Conservation (phyloP, 30 jellyfish, hydroid and myxozoan species). For the Pelagia noctiluca region DNA sequence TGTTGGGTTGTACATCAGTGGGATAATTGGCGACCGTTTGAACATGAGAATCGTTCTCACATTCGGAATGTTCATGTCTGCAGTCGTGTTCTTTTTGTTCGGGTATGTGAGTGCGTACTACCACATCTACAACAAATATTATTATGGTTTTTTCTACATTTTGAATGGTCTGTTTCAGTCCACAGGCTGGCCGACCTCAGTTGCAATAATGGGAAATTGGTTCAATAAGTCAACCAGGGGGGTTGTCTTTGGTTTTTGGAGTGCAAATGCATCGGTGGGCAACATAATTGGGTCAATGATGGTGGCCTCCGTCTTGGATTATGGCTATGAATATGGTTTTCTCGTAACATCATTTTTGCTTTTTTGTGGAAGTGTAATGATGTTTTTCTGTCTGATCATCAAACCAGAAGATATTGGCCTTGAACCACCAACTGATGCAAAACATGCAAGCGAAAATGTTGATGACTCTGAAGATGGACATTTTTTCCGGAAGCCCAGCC, state of each 20-base stretch:
- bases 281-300: constrained; percentile 89
- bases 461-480: not conserved
- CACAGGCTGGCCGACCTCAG: constrained; percentile 98
- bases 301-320: constrained; percentile 79
- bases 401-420: constrained; percentile 86
- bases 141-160: constrained; percentile 71
- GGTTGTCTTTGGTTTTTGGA: constrained; percentile 94
- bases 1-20: constrained; percentile 90
- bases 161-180: constrained; percentile 93
- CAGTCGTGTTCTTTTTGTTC: constrained; percentile 76
- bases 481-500: constrained; percentile 15
- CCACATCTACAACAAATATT: constrained; percentile 66
- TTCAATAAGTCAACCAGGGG: constrained; percentile 93
- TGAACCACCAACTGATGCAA: constrained; percentile 44
- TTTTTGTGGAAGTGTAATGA: constrained; percentile 88
- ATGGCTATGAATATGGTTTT: constrained; percentile 92
- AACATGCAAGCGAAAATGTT: not conserved
- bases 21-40: constrained; percentile 90
- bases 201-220: constrained; percentile 97
- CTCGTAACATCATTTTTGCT: constrained; percentile 71
- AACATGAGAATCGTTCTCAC: constrained; percentile 84
- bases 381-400: constrained; percentile 72
- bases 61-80: constrained; percentile 93
- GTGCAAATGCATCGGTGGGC: constrained; percentile 95
- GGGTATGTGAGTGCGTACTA: constrained; percentile 79